Conservation (phyloP, 2,113 vertebrate species). For the Chauna torquata region DNA sequence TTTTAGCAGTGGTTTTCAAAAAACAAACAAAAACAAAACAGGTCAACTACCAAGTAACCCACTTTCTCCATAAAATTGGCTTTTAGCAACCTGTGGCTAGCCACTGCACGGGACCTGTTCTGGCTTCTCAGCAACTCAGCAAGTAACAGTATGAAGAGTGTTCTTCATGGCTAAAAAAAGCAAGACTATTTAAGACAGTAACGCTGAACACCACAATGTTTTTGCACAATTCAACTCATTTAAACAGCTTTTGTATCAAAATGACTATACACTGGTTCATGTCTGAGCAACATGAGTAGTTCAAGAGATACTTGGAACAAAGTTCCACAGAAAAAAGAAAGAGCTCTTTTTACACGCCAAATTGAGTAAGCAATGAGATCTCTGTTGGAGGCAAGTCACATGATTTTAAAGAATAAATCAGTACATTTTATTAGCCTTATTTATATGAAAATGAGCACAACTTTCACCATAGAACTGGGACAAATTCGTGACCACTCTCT, state of each 20-base stretch:
- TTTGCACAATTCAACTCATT: background rate
- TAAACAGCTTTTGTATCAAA: background rate
- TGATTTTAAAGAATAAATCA: constrained; percentile 17
- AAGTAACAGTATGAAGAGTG: background rate
- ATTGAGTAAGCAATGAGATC: constrained; percentile 25
- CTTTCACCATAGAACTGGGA: background rate
- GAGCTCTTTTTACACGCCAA: background rate
- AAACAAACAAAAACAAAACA: background rate
- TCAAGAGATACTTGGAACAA: constrained; percentile 1
- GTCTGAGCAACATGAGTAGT: background rate
- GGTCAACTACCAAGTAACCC: background rate
- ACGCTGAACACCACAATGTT: background rate
- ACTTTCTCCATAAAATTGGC: background rate
- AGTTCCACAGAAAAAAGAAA: constrained; percentile 20
- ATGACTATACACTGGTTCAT: background rate
- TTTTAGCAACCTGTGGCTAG: background rate
- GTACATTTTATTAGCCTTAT: too few species aligned
- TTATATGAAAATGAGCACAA: constrained; percentile 39
- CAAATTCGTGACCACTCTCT: background rate
- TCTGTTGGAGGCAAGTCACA: constrained; percentile 6
- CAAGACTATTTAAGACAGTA: background rate
- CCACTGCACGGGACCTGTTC: background rate
- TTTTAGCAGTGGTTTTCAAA: background rate
- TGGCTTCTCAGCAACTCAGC: background rate
- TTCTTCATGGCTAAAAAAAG: background rate